Evolutionary conservation across 2,888 invertebrate species (phyloP).

Genomic region (Selenia dentaria): DNA sequence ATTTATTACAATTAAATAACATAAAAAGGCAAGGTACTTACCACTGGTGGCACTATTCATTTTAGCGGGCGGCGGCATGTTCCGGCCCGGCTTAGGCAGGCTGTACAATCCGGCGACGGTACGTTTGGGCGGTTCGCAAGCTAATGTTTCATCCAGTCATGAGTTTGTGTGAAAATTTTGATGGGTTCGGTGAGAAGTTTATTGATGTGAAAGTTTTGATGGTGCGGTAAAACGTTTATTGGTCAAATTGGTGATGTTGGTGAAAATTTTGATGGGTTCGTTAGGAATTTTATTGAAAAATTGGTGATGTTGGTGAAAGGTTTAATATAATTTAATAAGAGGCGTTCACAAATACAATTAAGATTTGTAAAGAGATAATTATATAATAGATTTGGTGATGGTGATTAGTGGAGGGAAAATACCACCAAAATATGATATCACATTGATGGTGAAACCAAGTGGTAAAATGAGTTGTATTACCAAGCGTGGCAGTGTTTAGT

Average conservation of each 20-base stretch:
- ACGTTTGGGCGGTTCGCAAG: conserved; percentile 66
- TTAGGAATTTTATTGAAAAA: not conserved
- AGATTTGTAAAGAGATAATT: no score
- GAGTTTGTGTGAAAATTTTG: not conserved
- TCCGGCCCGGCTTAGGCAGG: conserved; percentile 62
- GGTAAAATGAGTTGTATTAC: no score
- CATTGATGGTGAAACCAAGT: no score
- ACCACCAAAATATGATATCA: no score
- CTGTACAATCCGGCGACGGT: conserved; percentile 66
- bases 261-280: not conserved
- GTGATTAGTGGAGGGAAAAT: no score
- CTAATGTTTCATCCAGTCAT: conserved; percentile 38
- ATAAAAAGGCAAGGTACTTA: conserved; percentile 42
- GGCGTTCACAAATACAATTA: no score
- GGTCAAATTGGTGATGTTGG: not conserved
- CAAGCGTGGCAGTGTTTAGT: no score
- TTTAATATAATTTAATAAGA: no score
- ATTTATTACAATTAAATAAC: no score
- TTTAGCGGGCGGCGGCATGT: conserved; percentile 74
- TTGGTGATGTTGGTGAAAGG: not conserved
- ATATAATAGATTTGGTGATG: no score
- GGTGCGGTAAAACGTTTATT: not conserved
- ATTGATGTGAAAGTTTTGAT: no score
- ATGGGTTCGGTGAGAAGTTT: not conserved
- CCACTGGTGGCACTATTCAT: conserved; percentile 58